Conservation (phyloP, 2,888 invertebrate species). For the Lathronympha strigana region DNA sequence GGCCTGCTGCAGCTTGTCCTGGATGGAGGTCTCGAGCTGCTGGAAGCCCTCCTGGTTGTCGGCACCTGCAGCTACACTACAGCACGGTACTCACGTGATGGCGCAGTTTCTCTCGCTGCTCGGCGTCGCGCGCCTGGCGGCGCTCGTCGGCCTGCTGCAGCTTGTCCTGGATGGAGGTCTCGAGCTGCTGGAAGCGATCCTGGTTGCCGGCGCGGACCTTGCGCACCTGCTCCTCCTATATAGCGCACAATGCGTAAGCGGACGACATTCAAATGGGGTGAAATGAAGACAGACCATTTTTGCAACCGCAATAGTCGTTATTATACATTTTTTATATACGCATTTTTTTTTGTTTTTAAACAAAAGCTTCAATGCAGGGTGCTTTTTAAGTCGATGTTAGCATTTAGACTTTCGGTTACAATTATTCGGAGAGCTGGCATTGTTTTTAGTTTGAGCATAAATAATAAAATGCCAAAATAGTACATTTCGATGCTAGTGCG, state of each 20-base stretch:
- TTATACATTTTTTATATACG: neutral
- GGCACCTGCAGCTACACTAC: neutral
- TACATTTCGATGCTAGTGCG: no score
- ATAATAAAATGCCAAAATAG: no score
- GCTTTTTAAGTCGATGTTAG: no score
- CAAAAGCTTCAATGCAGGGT: no score
- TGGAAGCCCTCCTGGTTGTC: neutral
- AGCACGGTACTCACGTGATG: slow-evolving; percentile 79
- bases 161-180: slow-evolving; percentile 86
- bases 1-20: slow-evolving; percentile 10
- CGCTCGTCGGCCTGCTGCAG: slow-evolving; percentile 85
- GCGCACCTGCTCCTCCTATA: slow-evolving; percentile 90
- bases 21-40: neutral
- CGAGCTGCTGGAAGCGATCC: slow-evolving; percentile 87
- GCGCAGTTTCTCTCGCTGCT: slow-evolving; percentile 90
- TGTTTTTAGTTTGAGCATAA: no score
- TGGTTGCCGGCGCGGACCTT: slow-evolving; percentile 88
- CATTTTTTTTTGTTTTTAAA: no score
- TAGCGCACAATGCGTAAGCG: slow-evolving; percentile 28
- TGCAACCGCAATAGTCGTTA: neutral
- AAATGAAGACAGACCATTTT: slow-evolving; percentile 1
- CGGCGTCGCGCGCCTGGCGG: slow-evolving; percentile 89
- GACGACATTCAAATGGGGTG: slow-evolving; percentile 35
- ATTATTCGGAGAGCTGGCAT: no score
- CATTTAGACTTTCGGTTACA: no score